Evolutionary conservation across 2,797 vertebrate species (phyloP), one percentile per base, ranked within the genome.

Genomic region (Enteromius unitaeniatus): DNA sequence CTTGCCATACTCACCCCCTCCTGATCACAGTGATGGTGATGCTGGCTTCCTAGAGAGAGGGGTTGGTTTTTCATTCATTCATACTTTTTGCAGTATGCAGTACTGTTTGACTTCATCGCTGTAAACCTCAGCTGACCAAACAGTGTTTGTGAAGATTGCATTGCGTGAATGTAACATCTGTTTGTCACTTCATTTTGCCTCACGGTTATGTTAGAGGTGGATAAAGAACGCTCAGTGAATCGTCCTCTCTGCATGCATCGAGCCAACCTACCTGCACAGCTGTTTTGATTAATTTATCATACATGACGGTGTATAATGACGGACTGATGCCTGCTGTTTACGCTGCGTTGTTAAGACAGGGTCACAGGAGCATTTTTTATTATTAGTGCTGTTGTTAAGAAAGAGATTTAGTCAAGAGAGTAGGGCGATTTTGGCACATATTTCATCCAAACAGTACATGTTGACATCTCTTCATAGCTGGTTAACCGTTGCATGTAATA

Each of bases 211-310:
- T 81, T 49, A 81, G 11, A 23, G 79, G 23, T 73, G 21, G 55
- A n/a, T 64, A 14, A 49, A 64, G 21, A 31, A 28, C 45, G 28
- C 23, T 75, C 45, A 76, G 45, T 82, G 60, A 62, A 76, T 81
- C 80, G 28, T 47, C 72, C 28, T 40, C 74, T 67, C 72, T 10
- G 42, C 51, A 82, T 82, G 45, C 51, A 58, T 60, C 68, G 10
- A 85, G 64, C 37, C 40, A 53, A 68, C 51, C 69, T 79, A 51
- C 28, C 23, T 55, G 78, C 47, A 68, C 51, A 68, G 51, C 40
- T 85, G 78, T 19, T 75, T 77, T 81, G 28, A 84, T 75, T 78
- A n/a, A 77, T 62, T 62, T 62, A 62, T 7, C 60, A 17, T 31
- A 62, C 34, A 64, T 65, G 23, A 40, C 17, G 5, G 26, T 81